Evolutionary conservation across 1,140 invertebrate genomes (phyloP), one percentile per base, ranked within the genome.

Genomic region (Nephotettix cincticeps): DNA sequence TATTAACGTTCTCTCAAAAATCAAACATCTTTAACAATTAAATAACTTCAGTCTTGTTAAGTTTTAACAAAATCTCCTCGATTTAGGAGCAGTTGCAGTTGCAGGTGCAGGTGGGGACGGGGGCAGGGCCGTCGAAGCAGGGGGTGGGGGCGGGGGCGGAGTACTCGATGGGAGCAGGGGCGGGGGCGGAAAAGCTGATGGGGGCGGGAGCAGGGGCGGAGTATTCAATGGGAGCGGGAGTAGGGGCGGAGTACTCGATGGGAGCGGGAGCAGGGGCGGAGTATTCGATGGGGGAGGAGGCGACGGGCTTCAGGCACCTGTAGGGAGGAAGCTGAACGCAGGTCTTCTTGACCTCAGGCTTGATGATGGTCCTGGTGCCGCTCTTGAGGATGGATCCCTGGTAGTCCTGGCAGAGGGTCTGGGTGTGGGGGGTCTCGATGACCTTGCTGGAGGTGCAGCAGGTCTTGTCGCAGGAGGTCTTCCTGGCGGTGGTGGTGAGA

Each of bases 291-390:
- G 32, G 4, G 14, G 32, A 36, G 32, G 4, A 36, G 32, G 4
- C 32, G 14, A 14, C 14, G 32, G 32, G 32, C 32, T 36, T 36
- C 32, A 36, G 32, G 32, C 32, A 36, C 47, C n/a, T 51, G 17
- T 23, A 19, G 47, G 47, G 47, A 51, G 47, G 47, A n/a, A 51
- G 47, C 47, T 51, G 47, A 23, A 19, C 17, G 47, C 47, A 51
- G 47, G 47, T 9, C 47, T 51, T 51, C 47, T 51, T n/a, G 17
- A 51, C n/a, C 47, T 51, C 47, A 51, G 47, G 47, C 47, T 51
- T 4, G 47, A 51, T n/a, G n/a, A 51, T n/a, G 21, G 47, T 51
- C 47, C 19, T 51, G 47, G 3, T 4, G 6, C 47, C 47, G n/a
- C 3, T 23, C 47, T 51, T 51, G 47, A 6, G 6, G 47, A 51